These are phyloP conservation scores for Serranus cabrilla DNA, from an alignment of 2,797 vertebrate species.

Conservation along the genomic window DNA sequence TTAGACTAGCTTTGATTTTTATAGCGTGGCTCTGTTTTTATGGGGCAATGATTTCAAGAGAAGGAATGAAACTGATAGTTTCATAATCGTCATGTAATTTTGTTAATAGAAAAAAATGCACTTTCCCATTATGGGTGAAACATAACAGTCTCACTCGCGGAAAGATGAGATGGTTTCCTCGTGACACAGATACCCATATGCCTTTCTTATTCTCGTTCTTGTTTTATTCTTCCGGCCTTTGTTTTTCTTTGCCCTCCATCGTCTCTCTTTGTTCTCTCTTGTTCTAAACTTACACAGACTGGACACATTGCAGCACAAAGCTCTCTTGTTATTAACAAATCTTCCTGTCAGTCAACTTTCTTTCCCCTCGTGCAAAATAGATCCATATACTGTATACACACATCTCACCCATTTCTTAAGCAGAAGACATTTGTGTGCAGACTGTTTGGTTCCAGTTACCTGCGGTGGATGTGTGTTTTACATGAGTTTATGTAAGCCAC, in stretches of 20 bases:
- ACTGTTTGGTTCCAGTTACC: conserved; percentile 66
- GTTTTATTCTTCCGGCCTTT: conserved; percentile 19
- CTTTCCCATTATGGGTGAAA: conserved; percentile 12
- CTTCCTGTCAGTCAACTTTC: conserved; percentile 70
- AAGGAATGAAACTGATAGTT: conserved; percentile 24
- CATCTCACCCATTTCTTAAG: conserved; percentile 42
- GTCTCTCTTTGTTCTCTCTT: conserved; percentile 28
- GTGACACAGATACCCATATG: conserved; percentile 19
- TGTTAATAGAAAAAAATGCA: conserved; percentile 19
- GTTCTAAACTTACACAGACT: conserved; percentile 34
- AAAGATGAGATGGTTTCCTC: conserved; percentile 19
- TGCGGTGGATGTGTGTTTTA: conserved; percentile 46
- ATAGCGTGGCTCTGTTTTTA: conserved; percentile 45
- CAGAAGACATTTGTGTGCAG: conserved; percentile 25
- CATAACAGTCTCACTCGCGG: conserved; percentile 20
- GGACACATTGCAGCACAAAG: conserved; percentile 47
- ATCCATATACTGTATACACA: conserved; percentile 21
- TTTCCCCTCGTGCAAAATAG: conserved; percentile 38
- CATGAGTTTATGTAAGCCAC: conserved; percentile 32
- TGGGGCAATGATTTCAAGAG: conserved; percentile 22
- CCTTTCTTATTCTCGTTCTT: conserved; percentile 22
- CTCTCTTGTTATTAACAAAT: conserved; percentile 63
- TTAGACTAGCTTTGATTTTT: conserved; percentile 59
- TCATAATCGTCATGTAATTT: conserved; percentile 20
- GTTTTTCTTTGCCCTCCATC: conserved; percentile 16